Evolutionary conservation across 1,140 invertebrate genomes (phyloP), one percentile per base, ranked within the genome.

Genomic region (Bombus pyrosoma): DNA sequence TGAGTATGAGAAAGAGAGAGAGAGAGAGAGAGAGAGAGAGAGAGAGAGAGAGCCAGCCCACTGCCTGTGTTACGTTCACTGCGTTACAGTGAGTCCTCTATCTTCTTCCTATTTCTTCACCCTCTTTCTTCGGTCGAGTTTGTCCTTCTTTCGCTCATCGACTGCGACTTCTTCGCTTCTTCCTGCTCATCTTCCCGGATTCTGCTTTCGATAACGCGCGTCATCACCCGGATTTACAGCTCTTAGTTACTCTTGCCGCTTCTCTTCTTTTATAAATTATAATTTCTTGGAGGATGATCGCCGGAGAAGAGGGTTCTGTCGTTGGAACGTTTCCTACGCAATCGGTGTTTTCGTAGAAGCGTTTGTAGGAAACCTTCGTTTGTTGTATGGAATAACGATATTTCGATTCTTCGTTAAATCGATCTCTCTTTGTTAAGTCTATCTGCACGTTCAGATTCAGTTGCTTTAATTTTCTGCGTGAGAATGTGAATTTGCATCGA

Each of bases 141-240:
- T 34, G 18, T 37, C 47, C 12, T 15, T 75, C n/a, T 75, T 75
- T 74, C 47, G 47, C 47, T n/a, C 25, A 15, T 22, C 15, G 28
- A 73, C 41, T 13, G 25, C 71, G 28, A 66, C 77, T 81, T 78
- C 82, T 62, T 68, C 74, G 72, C 71, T 73, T 78, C 41, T 72
- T 68, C 57, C 68, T 64, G 6, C 43, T 76, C 53, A 15, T 39
- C 53, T 43, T 77, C 43, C n/a, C 15, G 18, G n/a, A 28, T 22
- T 43, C 53, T 59, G 41, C 15, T 57, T 43, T 37, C 62, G 9
- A 28, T 84, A 71, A 59, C 37, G 76, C 68, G n/a, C 68, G 39
- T 39, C 39, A 25, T 43, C 47, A 66, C 4, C 9, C 25, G 32
- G 32, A 82, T 82, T 62, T 37, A 41, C 39, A 43, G 82, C 28